Conservation (phyloP, 2,888 invertebrate genomes). For the Desoria tigrina region DNA sequence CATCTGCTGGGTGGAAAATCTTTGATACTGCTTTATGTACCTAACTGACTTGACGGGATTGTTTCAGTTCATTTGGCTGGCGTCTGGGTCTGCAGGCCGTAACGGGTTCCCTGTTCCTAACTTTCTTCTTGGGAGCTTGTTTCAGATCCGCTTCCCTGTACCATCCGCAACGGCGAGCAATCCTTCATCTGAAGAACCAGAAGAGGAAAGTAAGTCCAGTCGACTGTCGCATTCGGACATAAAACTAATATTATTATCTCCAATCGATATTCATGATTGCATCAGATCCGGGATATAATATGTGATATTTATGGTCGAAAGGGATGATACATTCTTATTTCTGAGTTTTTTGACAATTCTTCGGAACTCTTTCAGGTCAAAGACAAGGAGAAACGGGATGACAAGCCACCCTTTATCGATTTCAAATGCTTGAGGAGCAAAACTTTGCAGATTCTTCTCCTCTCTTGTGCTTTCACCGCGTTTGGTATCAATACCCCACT, state of each 20-base stretch:
- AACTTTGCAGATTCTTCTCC: constrained; percentile 77
- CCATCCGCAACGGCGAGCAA: constrained; percentile 82
- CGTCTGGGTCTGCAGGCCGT: constrained; percentile 80
- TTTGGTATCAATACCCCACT: constrained; percentile 85
- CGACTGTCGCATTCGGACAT: not conserved
- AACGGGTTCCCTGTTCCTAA: constrained; percentile 78
- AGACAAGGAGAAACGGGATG: constrained; percentile 74
- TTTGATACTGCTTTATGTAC: too few species aligned
- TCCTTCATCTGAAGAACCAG: constrained; percentile 84
- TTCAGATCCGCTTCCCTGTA: constrained; percentile 85
- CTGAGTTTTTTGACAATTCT: too few species aligned
- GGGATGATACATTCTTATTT: not conserved
- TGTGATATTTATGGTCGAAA: not conserved
- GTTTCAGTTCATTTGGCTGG: constrained; percentile 73
- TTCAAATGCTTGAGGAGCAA: constrained; percentile 79
- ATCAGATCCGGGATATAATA: not conserved
- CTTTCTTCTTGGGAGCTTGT: constrained; percentile 81
- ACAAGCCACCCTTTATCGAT: constrained; percentile 82
- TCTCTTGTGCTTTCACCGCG: constrained; percentile 76
- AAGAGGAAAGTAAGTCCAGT: constrained; percentile 70
- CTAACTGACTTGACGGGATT: too few species aligned
- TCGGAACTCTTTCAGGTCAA: constrained; percentile 56
- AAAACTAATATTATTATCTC: not conserved
- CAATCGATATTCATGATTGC: constrained; percentile 1
- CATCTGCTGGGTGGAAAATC: too few species aligned